Conservation (phyloP, 2,888 invertebrate species). For the Pandemis corylana region DNA sequence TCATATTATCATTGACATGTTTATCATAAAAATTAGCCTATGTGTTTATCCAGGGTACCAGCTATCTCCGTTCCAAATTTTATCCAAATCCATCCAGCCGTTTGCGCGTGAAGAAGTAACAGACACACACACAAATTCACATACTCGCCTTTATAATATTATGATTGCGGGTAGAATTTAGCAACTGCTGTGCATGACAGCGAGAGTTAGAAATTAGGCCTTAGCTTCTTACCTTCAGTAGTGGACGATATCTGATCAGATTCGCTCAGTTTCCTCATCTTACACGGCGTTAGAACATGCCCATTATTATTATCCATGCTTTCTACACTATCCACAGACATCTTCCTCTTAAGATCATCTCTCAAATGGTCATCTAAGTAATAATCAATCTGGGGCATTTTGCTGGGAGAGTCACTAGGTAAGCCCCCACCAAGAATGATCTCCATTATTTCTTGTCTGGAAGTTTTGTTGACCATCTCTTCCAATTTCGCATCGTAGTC, state of each 20-base stretch:
- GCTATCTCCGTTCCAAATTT: too few relatives aligned
- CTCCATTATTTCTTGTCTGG: constrained; percentile 79
- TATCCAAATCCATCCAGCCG: too few relatives aligned
- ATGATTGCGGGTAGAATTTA: too few relatives aligned
- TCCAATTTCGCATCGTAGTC: constrained; percentile 78
- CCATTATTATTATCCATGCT: constrained; percentile 68
- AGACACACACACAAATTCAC: too few relatives aligned
- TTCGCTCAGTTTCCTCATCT: constrained; percentile 72
- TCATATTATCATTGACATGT: too few relatives aligned
- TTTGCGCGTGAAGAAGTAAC: too few relatives aligned
- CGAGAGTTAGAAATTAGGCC: too few relatives aligned
- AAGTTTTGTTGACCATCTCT: constrained; percentile 77
- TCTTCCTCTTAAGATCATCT: constrained; percentile 64
- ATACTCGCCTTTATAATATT: too few relatives aligned
- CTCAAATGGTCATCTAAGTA: constrained; percentile 66
- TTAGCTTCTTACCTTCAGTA: constrained; percentile 67
- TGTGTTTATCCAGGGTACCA: too few relatives aligned
- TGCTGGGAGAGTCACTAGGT: constrained; percentile 59
- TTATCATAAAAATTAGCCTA: too few relatives aligned
- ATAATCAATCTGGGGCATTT: constrained; percentile 74
- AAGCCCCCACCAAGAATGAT: constrained; percentile 76
- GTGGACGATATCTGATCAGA: constrained; percentile 78
- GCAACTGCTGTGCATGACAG: too few relatives aligned
- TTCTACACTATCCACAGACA: constrained; percentile 63
- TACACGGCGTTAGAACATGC: constrained; percentile 67